Evolutionary conservation across 2,113 vertebrate species (phyloP), one percentile per base, ranked within the genome.

Genomic region (Rhea americana): DNA sequence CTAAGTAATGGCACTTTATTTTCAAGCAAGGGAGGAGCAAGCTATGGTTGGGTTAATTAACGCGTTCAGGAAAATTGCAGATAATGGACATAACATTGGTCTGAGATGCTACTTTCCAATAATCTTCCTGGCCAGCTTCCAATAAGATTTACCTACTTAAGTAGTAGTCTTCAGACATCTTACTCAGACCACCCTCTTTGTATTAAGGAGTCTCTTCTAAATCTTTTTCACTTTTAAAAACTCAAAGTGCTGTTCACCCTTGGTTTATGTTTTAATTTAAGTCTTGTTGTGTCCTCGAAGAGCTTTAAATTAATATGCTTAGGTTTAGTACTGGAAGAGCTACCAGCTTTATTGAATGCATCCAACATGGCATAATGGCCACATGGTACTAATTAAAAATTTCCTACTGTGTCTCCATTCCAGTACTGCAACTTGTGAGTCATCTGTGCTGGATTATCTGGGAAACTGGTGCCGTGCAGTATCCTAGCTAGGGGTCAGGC

Each of bases 261-360:
- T 82, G 24, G 18, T 73, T 95, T 93, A 63, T 58, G 53, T 88
- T 94, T 70, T 85, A 92, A 88, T 18, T 66, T 48, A 28, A 74
- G 76, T 39, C 56, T 68, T 81, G 15, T 94, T 86, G 9, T 59
- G 63, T 50, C 20, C 74, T 51, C 39, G 48, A 48, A 87, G 47
- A 93, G 51, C 35, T 53, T 93, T 85, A 80, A 94, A 78, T n/a
- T 80, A 91, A 91, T 89, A 83, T 61, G n/a, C 59, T 85, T 76
- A 84, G 50, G 45, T 25, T 89, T 84, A 80, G 13, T 16, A 43
- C 80, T 92, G 56, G 66, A 83, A 87, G 66, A 90, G 30, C 51
- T 94, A 63, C 24, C 35, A n/a, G n/a, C 62, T 58, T 93, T 85
- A 63, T 78, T 90, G 62, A 94, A 91, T 81, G 61, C 13, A 28